Evolutionary conservation across 2,113 vertebrate species (phyloP).

Genomic region (Oostethus manadensis): DNA sequence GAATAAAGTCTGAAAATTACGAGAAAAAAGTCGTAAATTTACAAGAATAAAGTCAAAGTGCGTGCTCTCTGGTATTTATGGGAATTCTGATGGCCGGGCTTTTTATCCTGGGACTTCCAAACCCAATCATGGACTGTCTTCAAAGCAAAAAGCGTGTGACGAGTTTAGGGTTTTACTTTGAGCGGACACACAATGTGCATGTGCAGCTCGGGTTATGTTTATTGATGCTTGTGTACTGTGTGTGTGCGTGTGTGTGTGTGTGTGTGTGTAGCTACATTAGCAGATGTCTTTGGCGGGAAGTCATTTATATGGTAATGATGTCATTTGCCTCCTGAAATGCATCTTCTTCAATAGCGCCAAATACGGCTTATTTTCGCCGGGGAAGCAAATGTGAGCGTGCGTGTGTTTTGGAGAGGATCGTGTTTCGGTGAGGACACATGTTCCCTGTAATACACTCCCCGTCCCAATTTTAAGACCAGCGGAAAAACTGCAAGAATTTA

Average conservation of each 20-base stretch:
- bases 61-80: too few species aligned
- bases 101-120: too few species aligned
- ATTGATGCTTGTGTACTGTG: conserved; percentile 2
- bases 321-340: conserved; percentile 76
- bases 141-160: not conserved
- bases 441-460: conserved; percentile 30
- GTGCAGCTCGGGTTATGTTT: conserved; percentile 23
- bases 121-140: conserved; percentile 5
- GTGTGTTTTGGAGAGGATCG: conserved; percentile 15
- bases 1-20: too few species aligned
- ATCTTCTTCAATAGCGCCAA: conserved; percentile 69
- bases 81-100: not conserved
- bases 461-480: too few species aligned
- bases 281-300: conserved; percentile 75
- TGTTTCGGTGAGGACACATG: conserved; percentile 30
- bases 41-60: too few species aligned
- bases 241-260: conserved; percentile 15
- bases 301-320: conserved; percentile 82
- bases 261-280: conserved; percentile 62
- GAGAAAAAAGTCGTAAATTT: too few species aligned
- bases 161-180: conserved; percentile 9
- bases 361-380: conserved; percentile 63
- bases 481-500: too few species aligned
- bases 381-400: conserved; percentile 26
- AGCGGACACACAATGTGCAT: conserved; percentile 5